Base-by-base conservation (phyloP, 2,113 vertebrate genomes). In the Climacteris rufus region DNA sequence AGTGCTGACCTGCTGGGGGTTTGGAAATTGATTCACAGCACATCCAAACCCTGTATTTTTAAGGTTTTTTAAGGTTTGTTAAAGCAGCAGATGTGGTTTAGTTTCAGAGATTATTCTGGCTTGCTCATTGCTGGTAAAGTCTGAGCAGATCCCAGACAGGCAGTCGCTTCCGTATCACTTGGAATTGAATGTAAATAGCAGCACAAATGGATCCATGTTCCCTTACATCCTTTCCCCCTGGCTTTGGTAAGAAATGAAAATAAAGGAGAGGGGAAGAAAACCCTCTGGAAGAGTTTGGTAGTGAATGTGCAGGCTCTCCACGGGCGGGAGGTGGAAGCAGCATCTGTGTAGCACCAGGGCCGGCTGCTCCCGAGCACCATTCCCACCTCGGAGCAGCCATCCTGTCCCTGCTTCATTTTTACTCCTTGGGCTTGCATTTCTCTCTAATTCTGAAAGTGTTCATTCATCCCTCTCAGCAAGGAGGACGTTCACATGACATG, bases 211-310 rank as follows among this genome's bases (percentile, higher is more conserved):
- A 69, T 56, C 7, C 4, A 7, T 28, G 0, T 69, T 52, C 57
- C 52, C 21, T 78, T 37, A 33, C 4, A 30, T 56, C 25, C 19
- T 72, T 86, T 88, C n/a, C 28, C 30, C 15, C n/a, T 15, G 39
- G 45, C 40, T 91, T 77, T 10, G 49, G 39, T 76, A 92, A 79
- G 83, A 42, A 87, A 91, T 19, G 3, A 39, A 94, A 87, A 56
- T n/a, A 49, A 57, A 16, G 11, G 3, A 0, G 2, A 5, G 10
- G 13, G 3, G 4, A 0, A 31, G n/a, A n/a, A 42, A 24, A 6
- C 3, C 17, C 19, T 52, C 45, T 54, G 57, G 74, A 78, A 89
- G 56, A 65, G 33, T 13, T 56, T 10, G 33, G 22, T 60, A 30
- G 39, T 10, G 54, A 64, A 10, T 5, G 28, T 21, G 52, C 54